These are phyloP conservation scores for Octonoba sinensis DNA, from an alignment of 2,888 invertebrate species.

Conservation along the genomic window DNA sequence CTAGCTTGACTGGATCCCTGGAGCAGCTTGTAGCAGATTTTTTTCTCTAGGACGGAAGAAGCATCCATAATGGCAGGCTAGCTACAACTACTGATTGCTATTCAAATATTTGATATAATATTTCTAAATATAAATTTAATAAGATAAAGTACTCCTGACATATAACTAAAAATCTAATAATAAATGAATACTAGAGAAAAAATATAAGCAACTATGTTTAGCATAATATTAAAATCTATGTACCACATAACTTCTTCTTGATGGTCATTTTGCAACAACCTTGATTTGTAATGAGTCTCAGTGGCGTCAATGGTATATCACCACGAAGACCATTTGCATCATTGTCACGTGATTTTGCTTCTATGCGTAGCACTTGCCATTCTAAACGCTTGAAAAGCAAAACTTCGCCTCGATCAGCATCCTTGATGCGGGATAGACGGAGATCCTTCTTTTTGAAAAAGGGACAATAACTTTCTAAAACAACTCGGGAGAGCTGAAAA, in stretches of 20 bases:
- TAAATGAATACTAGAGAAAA: no score
- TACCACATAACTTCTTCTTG: constrained; percentile 86
- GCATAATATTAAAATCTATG: background rate
- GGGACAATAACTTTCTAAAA: constrained; percentile 93
- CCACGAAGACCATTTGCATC: constrained; percentile 74
- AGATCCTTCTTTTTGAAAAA: constrained; percentile 90
- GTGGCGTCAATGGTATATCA: constrained; percentile 82
- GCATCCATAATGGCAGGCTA: no score
- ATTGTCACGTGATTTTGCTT: constrained; percentile 76
- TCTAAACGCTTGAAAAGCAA: constrained; percentile 95
- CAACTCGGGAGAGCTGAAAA: constrained; percentile 87
- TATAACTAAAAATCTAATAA: no score
- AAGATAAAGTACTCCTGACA: background rate
- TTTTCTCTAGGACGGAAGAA: no score
- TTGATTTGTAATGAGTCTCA: constrained; percentile 92
- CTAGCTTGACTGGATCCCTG: no score
- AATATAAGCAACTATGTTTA: no score
- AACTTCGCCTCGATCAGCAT: constrained; percentile 87
- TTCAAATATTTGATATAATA: no score
- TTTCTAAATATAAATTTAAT: background rate
- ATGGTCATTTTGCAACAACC: constrained; percentile 94
- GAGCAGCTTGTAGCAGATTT: no score
- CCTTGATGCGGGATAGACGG: constrained; percentile 90
- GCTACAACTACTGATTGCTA: no score
- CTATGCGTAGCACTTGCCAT: constrained; percentile 97